phyloP scores from a whole-genome alignment of 2,888 invertebrate species.

The Campopleginae sp. region DNA sequence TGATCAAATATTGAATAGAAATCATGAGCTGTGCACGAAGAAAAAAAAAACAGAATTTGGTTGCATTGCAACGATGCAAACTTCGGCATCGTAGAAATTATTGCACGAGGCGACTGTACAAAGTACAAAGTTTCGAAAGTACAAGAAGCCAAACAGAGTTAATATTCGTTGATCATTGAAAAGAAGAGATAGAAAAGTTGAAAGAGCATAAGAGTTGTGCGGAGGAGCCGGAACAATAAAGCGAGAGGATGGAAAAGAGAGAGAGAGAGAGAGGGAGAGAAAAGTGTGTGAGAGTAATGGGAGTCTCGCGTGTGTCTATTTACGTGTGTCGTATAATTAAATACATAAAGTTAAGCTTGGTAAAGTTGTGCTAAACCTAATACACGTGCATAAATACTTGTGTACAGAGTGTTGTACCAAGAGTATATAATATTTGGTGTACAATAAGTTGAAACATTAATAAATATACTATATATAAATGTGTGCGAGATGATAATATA shows the following conservation, averaged over 20 bases:
- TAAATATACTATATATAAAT: not conserved
- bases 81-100: no score
- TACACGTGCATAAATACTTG: constrained; percentile 8
- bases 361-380: constrained; percentile 37
- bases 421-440: constrained; percentile 30
- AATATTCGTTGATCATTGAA: constrained; percentile 22
- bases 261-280: constrained; percentile 1
- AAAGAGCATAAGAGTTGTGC: not conserved
- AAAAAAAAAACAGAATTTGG: no score
- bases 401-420: constrained; percentile 35
- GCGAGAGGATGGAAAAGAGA: not conserved
- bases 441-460: constrained; percentile 12
- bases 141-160: constrained; percentile 13
- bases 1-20: no score
- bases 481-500: constrained; percentile 45
- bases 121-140: not conserved
- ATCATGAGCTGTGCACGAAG: no score
- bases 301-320: constrained; percentile 63
- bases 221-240: not conserved
- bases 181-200: not conserved
- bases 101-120: not conserved
- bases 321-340: constrained; percentile 67
- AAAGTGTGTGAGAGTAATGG: constrained; percentile 58
- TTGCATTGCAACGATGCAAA: no score
- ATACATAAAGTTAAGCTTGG: constrained; percentile 64